Conservation (phyloP, 2,113 vertebrate species). For the Rafetus swinhoei region DNA sequence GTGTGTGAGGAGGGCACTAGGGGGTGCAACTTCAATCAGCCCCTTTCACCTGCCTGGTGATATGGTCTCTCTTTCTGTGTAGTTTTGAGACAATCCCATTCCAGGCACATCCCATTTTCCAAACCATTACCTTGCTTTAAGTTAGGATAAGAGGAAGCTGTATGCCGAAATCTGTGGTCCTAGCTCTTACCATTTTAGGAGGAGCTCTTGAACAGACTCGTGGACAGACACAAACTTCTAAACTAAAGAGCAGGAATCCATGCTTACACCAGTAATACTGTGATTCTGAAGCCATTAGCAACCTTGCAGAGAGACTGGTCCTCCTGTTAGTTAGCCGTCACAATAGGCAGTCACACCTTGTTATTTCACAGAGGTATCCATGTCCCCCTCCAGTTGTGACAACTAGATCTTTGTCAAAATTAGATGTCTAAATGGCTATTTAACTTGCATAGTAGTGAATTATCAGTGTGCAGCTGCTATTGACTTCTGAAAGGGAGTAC, state of each 20-base stretch:
- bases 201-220: too few relatives aligned
- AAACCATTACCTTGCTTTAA: too few relatives aligned
- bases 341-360: not conserved
- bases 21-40: too few relatives aligned
- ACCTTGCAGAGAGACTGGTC: not conserved
- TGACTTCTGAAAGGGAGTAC: not conserved
- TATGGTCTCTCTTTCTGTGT: too few relatives aligned
- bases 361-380: not conserved
- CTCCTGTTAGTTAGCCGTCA: not conserved
- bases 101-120: too few relatives aligned
- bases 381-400: not conserved
- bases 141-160: too few relatives aligned
- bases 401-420: not conserved
- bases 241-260: not conserved
- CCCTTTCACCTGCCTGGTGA: too few relatives aligned
- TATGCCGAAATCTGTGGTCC: too few relatives aligned
- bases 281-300: not conserved
- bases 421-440: slow-evolving; percentile 24
- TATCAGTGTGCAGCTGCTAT: not conserved
- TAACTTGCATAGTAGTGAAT: not conserved
- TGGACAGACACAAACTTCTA: too few relatives aligned
- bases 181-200: too few relatives aligned
- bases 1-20: too few relatives aligned
- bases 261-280: rapidly evolving
- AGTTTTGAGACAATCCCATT: too few relatives aligned